These are phyloP conservation scores for Anguilla rostrata DNA, from an alignment of 2,113 vertebrate genomes.

Conservation along the genomic window DNA sequence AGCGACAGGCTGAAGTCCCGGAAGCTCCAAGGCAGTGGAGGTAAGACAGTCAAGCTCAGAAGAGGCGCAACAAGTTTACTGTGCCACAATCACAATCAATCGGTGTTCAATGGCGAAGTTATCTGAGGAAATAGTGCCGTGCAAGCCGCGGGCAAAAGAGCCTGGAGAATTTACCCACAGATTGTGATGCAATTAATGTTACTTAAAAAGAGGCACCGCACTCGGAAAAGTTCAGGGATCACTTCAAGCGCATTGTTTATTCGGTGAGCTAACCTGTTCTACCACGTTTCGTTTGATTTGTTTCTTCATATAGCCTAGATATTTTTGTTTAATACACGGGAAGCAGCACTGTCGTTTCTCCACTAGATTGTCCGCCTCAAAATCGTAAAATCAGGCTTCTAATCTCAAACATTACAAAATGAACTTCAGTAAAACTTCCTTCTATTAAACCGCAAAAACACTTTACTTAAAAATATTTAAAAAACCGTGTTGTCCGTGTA, in stretches of 20 bases:
- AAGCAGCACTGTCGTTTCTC: too few species aligned
- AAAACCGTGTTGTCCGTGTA: too few species aligned
- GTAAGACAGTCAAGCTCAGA: not conserved
- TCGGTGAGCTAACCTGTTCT: not conserved
- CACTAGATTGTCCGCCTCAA: too few species aligned
- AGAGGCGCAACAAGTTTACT: not conserved
- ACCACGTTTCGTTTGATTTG: not conserved
- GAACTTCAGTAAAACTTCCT: too few species aligned
- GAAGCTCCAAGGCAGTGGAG: not conserved
- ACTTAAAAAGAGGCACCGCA: not conserved
- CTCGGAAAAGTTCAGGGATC: not conserved
- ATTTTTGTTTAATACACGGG: too few species aligned
- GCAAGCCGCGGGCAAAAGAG: not conserved
- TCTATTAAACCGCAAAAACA: too few species aligned
- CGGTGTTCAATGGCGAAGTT: not conserved
- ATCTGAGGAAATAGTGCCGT: not conserved
- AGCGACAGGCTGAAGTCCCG: not conserved
- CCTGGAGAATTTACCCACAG: not conserved
- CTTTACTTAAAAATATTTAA: too few species aligned
- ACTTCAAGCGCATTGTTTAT: not conserved
- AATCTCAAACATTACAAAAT: too few species aligned
- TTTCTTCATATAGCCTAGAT: not conserved
- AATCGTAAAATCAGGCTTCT: too few species aligned
- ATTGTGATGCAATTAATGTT: not conserved
- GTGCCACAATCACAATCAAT: not conserved